A percentile compares a stretch with the other conserved stretches of the same genome.
phyloP scores from a whole-genome alignment of 2,888 invertebrate genomes.

The Polyommatus icarus region DNA sequence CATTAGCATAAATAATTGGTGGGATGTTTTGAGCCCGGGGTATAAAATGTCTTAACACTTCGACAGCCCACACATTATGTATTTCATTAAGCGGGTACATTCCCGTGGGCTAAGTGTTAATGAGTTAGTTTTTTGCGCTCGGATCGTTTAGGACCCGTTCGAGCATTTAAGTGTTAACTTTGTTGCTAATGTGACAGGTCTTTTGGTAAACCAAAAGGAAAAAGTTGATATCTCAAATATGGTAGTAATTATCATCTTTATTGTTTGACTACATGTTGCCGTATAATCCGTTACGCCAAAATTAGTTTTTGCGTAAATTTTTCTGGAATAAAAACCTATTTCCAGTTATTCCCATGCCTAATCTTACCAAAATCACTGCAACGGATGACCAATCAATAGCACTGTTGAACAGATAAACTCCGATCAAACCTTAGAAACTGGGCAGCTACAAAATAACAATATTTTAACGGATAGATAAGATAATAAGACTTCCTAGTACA shows the following conservation, averaged over 20 bases:
- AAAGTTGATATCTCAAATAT: neutral
- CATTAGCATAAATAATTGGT: constrained; percentile 29
- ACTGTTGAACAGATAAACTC: neutral
- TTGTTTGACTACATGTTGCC: too few species aligned
- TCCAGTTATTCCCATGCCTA: neutral
- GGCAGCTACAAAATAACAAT: neutral
- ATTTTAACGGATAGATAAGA: neutral
- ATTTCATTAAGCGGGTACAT: constrained; percentile 14
- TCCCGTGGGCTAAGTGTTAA: constrained; percentile 20
- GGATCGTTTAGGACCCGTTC: neutral
- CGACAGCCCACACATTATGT: constrained; percentile 30
- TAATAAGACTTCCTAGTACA: neutral
- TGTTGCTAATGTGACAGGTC: neutral
- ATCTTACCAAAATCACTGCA: neutral
- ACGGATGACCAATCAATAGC: neutral
- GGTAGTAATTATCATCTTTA: neutral
- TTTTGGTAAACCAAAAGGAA: neutral
- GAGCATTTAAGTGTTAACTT: neutral
- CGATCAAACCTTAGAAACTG: neutral
- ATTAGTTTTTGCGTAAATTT: too few species aligned
- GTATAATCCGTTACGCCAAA: too few species aligned
- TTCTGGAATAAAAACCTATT: too few species aligned
- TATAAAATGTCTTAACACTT: constrained; percentile 11
- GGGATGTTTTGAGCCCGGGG: constrained; percentile 22
- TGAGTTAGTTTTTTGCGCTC: neutral